These are phyloP conservation scores for Opisthocomus hoazin DNA, from an alignment of 2,113 vertebrate genomes.

Conservation along the genomic window DNA sequence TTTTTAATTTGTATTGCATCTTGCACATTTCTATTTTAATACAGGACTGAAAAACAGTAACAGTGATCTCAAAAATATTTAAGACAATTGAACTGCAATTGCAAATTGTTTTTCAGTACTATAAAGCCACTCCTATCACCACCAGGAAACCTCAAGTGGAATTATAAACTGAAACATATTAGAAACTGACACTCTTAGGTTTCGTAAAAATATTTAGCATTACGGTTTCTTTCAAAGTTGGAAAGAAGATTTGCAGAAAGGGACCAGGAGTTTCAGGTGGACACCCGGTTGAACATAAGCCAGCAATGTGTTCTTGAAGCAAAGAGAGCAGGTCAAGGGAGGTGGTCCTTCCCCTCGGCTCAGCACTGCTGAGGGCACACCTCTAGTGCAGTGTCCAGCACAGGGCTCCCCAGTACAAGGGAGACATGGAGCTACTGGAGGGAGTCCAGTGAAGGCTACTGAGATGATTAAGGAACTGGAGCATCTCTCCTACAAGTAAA, in stretches of 20 bases:
- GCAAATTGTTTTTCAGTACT: neutral
- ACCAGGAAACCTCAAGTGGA: neutral
- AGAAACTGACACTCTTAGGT: neutral
- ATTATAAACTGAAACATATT: neutral
- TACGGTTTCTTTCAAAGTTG: neutral
- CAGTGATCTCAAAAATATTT: neutral
- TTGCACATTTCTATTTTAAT: neutral
- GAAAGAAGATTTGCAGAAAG: neutral
- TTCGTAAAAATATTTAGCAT: neutral
- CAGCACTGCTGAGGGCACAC: neutral
- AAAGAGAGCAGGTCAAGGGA: neutral
- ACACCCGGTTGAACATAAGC: neutral
- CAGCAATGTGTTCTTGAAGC: neutral
- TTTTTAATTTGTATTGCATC: neutral
- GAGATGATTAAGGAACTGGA: neutral
- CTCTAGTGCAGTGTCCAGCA: neutral
- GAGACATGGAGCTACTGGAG: neutral
- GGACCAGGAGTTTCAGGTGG: neutral
- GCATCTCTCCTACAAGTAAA: neutral
- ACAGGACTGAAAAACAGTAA: neutral
- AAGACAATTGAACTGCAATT: neutral
- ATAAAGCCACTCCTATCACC: neutral
- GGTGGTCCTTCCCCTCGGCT: neutral
- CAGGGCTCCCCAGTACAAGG: neutral
- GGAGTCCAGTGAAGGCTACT: neutral